phyloP scores from a whole-genome alignment of 2,113 vertebrate species.

The Oncorhynchus gorbuscha region DNA sequence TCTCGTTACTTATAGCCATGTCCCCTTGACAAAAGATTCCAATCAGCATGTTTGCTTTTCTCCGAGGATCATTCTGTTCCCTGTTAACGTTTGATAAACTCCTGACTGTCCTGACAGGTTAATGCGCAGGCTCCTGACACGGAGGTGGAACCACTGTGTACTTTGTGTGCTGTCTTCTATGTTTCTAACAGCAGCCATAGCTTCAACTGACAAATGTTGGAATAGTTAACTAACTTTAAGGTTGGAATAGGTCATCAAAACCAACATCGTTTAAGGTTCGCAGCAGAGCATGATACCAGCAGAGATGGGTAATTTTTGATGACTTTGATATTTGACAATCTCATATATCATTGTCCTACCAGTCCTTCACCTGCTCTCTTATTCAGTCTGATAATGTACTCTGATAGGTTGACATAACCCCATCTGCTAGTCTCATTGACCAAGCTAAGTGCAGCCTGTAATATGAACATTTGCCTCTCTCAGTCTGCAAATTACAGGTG shows the following conservation, averaged over 20 bases:
- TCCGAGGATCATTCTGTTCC: not conserved
- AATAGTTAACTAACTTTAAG: too few relatives aligned
- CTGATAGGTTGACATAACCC: not conserved
- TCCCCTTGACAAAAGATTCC: not conserved
- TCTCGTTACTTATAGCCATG: not conserved
- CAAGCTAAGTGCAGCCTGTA: not conserved
- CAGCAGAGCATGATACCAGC: too few relatives aligned
- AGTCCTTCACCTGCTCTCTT: not conserved
- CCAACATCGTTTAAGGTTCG: too few relatives aligned
- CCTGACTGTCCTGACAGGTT: not conserved
- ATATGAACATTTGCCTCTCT: not conserved
- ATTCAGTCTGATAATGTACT: not conserved
- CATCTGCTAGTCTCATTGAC: not conserved
- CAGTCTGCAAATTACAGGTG: not conserved
- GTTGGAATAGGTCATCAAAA: too few relatives aligned
- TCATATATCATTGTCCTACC: not conserved
- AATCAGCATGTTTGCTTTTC: conserved; percentile 5
- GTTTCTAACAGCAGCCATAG: not conserved
- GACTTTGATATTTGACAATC: not conserved
- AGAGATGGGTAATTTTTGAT: too few relatives aligned
- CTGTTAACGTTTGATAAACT: not conserved
- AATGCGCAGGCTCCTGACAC: not conserved
- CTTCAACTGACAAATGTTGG: too few relatives aligned
- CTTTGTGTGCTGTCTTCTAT: not conserved
- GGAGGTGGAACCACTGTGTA: not conserved